Evolutionary conservation across 2,888 invertebrate genomes (phyloP), one percentile per base, ranked within the genome.

Genomic region (Habroteleia sp.): DNA sequence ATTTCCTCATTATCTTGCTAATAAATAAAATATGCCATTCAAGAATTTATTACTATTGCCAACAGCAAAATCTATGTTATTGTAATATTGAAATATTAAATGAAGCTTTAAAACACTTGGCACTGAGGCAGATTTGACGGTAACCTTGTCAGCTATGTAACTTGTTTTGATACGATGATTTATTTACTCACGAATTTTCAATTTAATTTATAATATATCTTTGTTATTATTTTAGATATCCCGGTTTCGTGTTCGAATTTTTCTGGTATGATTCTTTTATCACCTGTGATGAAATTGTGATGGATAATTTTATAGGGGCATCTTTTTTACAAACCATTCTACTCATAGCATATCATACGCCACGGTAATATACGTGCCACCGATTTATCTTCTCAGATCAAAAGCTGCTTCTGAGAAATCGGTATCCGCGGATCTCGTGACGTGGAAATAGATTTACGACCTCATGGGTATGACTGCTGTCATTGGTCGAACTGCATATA

Each of bases 371-470:
- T 80, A 74, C 72, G 76, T 54, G 76, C 79, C 80, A 79, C 81
- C 86, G 84, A 86, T 85, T 84, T 85, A 84, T 87, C 84, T 84
- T 80, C 73, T 76, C 82, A 85, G 86, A 86, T 87, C 85, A 86
- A 87, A 86, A 83, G 84, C 76, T 80, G 54, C 77, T 87, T 87
- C 87, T 83, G 3, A 29, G 29, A 29, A 29, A 29, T 29, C 29
- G 29, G 29, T 29, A 10, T 10, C 4, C 29, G 79, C 50, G 62
- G 52, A 63, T 60, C 73, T 73, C 77, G 79, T 77, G 66, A 79
- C 81, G 81, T 83, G 79, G 82, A 87, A 86, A 86, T 85, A 85
- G 85, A 87, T 87, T 87, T 85, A 87, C 83, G 85, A 81, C 81
- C 80, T 79, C 82, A 81, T 86, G 85, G 86, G 81, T 82, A 77